These are phyloP conservation scores for Oncorhynchus nerka DNA, from an alignment of 2,113 vertebrate genomes.

Conservation along the genomic window DNA sequence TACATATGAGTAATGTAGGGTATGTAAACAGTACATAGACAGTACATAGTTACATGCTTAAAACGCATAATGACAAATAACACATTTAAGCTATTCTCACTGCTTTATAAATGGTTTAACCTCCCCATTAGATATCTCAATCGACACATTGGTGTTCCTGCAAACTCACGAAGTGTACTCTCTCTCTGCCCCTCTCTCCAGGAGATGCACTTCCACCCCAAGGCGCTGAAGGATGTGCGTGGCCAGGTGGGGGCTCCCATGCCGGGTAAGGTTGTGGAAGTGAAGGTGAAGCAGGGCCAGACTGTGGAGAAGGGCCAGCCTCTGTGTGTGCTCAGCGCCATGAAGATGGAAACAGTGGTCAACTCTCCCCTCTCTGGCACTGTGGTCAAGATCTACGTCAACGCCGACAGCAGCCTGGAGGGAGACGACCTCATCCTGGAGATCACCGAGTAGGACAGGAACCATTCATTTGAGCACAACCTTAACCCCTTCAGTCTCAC, in stretches of 20 bases:
- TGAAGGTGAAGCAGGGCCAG: conserved; percentile 78
- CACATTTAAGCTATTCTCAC: background rate
- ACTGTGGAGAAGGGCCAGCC: conserved; percentile 85
- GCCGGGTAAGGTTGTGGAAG: conserved; percentile 90
- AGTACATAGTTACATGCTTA: background rate
- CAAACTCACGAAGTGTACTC: background rate
- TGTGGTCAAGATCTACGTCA: conserved; percentile 76
- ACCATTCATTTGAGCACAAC: background rate
- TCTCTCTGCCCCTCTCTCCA: conserved; percentile 36
- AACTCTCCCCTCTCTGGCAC: conserved; percentile 85
- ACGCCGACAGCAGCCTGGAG: conserved; percentile 80
- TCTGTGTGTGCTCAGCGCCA: conserved; percentile 88
- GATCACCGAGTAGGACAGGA: conserved; percentile 70
- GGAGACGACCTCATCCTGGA: conserved; percentile 92
- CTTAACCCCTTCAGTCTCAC: background rate
- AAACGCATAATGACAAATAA: background rate
- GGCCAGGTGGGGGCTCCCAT: conserved; percentile 93
- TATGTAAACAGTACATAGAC: no score
- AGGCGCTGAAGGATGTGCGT: conserved; percentile 87
- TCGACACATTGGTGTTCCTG: background rate
- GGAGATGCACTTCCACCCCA: conserved; percentile 96
- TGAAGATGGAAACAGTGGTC: conserved; percentile 97
- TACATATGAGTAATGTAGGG: no score
- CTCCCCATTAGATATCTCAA: no score
- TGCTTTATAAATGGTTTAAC: no score